These are phyloP conservation scores for Macaria notata DNA, from an alignment of 2,888 invertebrate species.

Conservation along the genomic window DNA sequence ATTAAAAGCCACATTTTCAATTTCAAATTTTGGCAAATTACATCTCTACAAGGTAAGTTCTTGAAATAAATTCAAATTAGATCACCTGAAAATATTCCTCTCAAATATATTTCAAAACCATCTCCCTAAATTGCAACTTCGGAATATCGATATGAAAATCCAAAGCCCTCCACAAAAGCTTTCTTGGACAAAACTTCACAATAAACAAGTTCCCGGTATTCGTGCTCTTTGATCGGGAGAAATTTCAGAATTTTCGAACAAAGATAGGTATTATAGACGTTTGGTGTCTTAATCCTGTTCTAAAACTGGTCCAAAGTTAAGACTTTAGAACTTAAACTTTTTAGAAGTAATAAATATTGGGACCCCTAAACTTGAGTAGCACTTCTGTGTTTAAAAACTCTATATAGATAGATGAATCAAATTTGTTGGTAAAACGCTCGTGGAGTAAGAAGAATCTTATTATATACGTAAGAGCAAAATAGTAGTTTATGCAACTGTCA, in stretches of 20 bases:
- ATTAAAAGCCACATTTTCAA: no score
- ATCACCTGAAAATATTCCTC: no score
- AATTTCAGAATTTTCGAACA: conserved; percentile 18
- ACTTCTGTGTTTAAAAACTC: no score
- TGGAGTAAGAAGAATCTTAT: no score
- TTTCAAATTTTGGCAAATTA: no score
- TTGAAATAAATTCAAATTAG: no score
- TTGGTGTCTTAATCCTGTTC: conserved; percentile 15
- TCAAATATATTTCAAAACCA: no score
- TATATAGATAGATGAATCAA: no score
- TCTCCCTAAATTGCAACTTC: conserved; percentile 2
- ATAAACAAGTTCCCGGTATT: conserved; percentile 23
- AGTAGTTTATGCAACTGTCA: no score
- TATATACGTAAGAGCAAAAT: no score
- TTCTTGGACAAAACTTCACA: conserved; percentile 21
- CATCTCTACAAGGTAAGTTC: no score
- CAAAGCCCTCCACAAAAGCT: conserved; percentile 13
- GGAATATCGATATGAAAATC: conserved; percentile 23
- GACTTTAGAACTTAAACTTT: conserved; percentile 3
- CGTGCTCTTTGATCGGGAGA: conserved; percentile 18
- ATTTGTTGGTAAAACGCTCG: no score
- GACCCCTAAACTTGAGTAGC: neutral
- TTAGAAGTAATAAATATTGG: conserved; percentile 4
- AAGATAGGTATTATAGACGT: conserved; percentile 16
- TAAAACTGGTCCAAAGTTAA: conserved; percentile 6